Conservation (phyloP, 1,140 invertebrate genomes). For the Drosophila bocqueti region DNA sequence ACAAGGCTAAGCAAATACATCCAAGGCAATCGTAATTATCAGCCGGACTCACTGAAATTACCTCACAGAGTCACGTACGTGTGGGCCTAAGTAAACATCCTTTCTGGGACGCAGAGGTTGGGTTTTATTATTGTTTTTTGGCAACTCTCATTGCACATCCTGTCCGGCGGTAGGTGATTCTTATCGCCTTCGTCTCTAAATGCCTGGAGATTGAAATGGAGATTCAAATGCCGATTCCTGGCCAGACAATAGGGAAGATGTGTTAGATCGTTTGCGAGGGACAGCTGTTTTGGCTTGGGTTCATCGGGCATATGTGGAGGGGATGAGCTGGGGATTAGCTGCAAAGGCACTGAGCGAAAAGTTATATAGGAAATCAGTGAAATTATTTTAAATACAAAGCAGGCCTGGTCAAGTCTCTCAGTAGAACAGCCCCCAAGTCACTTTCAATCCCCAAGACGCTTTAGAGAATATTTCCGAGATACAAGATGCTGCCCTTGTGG, state of each 20-base stretch:
- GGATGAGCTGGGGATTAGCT: slow-evolving; percentile 59
- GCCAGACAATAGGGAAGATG: slow-evolving; percentile 38
- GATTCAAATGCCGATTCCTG: slow-evolving; percentile 51
- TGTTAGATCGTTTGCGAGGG: slow-evolving; percentile 30
- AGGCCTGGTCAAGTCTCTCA: background rate
- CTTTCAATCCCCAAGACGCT: background rate
- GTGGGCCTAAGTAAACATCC: slow-evolving; percentile 74
- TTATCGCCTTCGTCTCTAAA: slow-evolving; percentile 55
- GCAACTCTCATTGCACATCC: slow-evolving; percentile 65
- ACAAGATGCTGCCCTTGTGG: slow-evolving; percentile 12
- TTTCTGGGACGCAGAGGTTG: slow-evolving; percentile 20
- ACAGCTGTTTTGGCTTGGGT: slow-evolving; percentile 47
- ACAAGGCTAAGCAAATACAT: slow-evolving; percentile 74
- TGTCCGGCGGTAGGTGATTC: slow-evolving; percentile 51
- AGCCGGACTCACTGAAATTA: slow-evolving; percentile 48
- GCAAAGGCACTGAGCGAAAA: slow-evolving; percentile 7
- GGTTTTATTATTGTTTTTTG: slow-evolving; percentile 43
- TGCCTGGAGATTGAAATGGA: slow-evolving; percentile 43
- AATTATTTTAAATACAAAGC: background rate
- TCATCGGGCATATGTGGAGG: slow-evolving; percentile 22
- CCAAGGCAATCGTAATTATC: slow-evolving; percentile 49
- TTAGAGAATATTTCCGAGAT: background rate
- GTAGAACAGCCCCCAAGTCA: background rate
- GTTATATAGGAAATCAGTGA: background rate
- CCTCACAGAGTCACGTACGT: slow-evolving; percentile 72